Conservation (phyloP, 1,140 invertebrate genomes). For the Eulimnadia texana region DNA sequence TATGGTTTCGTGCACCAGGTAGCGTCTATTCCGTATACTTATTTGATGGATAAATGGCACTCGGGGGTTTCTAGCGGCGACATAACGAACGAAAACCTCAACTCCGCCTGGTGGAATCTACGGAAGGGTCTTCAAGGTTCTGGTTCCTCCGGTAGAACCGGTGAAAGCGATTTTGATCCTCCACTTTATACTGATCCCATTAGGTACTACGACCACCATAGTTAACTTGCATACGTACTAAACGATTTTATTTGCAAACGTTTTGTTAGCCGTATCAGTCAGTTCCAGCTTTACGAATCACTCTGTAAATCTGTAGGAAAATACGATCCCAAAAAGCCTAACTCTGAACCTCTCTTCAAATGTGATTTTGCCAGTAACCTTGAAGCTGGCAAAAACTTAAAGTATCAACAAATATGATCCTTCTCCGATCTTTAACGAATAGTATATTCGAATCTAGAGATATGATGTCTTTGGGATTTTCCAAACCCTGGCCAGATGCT, state of each 20-base stretch:
- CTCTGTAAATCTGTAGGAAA: conserved; percentile 28
- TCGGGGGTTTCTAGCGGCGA: conserved; percentile 32
- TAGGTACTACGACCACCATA: conserved; percentile 26
- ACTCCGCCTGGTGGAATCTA: conserved; percentile 33
- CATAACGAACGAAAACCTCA: conserved; percentile 26
- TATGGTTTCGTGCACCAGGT: conserved; percentile 26
- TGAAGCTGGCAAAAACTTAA: conserved; percentile 27
- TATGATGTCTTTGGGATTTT: conserved; percentile 32
- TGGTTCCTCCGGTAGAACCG: conserved; percentile 25
- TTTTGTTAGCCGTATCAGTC: conserved; percentile 36
- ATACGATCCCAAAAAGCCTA: conserved; percentile 22
- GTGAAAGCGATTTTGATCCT: conserved; percentile 31
- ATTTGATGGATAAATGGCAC: conserved; percentile 33
- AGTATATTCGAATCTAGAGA: conserved; percentile 22
- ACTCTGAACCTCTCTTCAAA: conserved; percentile 25
- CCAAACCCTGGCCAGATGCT: conserved; percentile 31
- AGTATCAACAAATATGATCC: conserved; percentile 17
- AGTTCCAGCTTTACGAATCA: conserved; percentile 32
- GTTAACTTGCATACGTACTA: not conserved
- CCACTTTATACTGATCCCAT: conserved; percentile 31
- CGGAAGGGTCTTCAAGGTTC: conserved; percentile 30
- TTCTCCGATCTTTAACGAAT: not conserved
- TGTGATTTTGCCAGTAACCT: conserved; percentile 32
- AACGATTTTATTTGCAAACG: conserved; percentile 28
- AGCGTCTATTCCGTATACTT: conserved; percentile 33